These are phyloP conservation scores for Coelopa pilipes DNA, from an alignment of 2,888 invertebrate genomes.

Conservation along the genomic window DNA sequence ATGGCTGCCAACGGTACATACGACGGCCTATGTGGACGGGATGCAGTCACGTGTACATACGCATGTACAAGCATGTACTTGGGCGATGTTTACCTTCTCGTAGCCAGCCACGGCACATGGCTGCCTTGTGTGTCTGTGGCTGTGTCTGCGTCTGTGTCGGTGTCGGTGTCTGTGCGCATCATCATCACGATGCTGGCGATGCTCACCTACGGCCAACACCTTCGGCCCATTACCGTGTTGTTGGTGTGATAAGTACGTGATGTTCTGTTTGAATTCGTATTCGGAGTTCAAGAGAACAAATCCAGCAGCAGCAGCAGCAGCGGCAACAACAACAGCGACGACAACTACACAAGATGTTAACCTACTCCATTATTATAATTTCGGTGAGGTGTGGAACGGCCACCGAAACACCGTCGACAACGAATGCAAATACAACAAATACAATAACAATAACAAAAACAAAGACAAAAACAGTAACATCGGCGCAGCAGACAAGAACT, in stretches of 20 bases:
- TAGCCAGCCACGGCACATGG: slow-evolving; percentile 6
- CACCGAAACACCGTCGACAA: slow-evolving; percentile 39
- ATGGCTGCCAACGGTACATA: slow-evolving; percentile 50
- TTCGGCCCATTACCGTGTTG: slow-evolving; percentile 51
- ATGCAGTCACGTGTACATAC: slow-evolving; percentile 6
- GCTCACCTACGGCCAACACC: not conserved
- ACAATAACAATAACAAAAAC: slow-evolving; percentile 37
- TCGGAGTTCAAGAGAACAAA: slow-evolving; percentile 47
- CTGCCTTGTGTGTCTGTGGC: not conserved
- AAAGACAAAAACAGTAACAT: slow-evolving; percentile 15
- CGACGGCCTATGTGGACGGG: not conserved
- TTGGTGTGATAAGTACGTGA: slow-evolving; percentile 57
- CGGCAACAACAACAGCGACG: slow-evolving; percentile 35
- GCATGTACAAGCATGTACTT: slow-evolving; percentile 4
- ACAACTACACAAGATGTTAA: slow-evolving; percentile 42
- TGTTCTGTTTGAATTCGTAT: slow-evolving; percentile 59
- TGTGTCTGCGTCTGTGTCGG: not conserved
- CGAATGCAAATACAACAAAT: slow-evolving; percentile 28
- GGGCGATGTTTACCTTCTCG: slow-evolving; percentile 1
- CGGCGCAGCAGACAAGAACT: too few species aligned
- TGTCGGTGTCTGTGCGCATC: not conserved
- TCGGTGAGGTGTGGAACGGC: slow-evolving; percentile 30
- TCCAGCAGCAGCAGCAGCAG: slow-evolving; percentile 32
- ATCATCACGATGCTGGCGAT: not conserved
- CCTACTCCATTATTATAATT: slow-evolving; percentile 47